Evolutionary conservation across 1,140 invertebrate species (phyloP), one percentile per base, ranked within the genome.

Genomic region (Laupala kohalensis): DNA sequence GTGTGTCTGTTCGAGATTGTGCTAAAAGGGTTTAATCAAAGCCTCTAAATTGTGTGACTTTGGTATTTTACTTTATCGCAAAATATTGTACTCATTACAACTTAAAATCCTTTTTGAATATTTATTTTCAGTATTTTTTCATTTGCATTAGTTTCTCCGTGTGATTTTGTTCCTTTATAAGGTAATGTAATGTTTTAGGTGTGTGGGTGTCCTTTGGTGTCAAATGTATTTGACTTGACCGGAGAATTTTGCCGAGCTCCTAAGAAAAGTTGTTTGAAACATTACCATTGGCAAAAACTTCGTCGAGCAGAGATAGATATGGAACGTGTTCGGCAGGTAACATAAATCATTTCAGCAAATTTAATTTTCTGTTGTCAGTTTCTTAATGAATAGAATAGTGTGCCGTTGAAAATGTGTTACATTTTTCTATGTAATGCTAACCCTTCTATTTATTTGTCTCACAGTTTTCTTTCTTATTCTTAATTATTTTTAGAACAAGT

Each of bases 211-310:
- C 95, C 96, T 0, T 78, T 98, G 0, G 90, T 94, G 0, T 86
- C 86, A 15, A 89, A 95, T 76, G 88, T 95, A 0, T 95, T 95
- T 78, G 87, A 89, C 73, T 82, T 84, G 0, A 93, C 91, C 0
- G 91, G 87, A 0, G 88, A 93, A 74, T 93, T 94, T 79, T 98
- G 95, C 81, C 83, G 91, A 0, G 89, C 89, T 0, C 87, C 94
- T 0, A 97, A 97, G 79, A 97, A 97, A 79, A 90, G 87, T 76
- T 99, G 97, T 78, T 86, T 91, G 15, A 92, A 90, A 75, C 97
- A 99, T 80, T 92, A 93, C 79, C 91, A 92, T 75, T 98, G 97
- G 96, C 96, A 98, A 80, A 98, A 98, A 82, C 80, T 98, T 69
- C 83, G 95, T 3, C 78, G 95, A 69, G 96, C 96, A 3, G 93